phyloP scores from a whole-genome alignment of 1,140 invertebrate genomes.

The Druon quercuslanigerum region DNA sequence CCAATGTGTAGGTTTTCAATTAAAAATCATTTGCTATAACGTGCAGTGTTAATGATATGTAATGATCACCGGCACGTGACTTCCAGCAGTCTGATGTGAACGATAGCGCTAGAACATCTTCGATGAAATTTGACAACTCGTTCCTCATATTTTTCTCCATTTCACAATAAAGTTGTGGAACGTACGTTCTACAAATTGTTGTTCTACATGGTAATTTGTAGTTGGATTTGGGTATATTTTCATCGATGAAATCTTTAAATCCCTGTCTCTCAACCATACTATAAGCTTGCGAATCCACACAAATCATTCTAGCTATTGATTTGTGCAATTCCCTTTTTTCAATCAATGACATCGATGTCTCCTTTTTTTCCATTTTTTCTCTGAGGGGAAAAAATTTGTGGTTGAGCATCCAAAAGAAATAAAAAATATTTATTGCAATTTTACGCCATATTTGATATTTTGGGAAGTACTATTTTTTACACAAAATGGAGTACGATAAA shows the following conservation, averaged over 20 bases:
- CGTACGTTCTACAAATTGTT: neutral
- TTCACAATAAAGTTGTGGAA: neutral
- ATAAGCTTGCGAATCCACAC: no score
- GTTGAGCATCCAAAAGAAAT: no score
- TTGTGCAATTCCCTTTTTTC: no score
- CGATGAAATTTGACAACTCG: neutral
- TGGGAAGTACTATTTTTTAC: no score
- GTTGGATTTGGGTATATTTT: neutral
- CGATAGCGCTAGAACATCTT: neutral
- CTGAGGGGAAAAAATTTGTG: no score
- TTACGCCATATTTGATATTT: no score
- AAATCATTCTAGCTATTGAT: no score
- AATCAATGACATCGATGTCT: no score
- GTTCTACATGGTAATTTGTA: neutral
- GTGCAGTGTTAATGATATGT: slow-evolving; percentile 30
- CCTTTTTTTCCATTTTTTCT: no score
- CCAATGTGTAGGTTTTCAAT: slow-evolving; percentile 1
- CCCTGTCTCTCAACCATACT: neutral
- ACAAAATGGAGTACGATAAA: no score
- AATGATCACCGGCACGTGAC: neutral
- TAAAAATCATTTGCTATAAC: slow-evolving; percentile 17
- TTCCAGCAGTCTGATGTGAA: slow-evolving; percentile 30
- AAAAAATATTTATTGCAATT: no score
- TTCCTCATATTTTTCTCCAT: neutral
- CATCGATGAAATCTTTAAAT: neutral